Conservation (phyloP, 2,113 vertebrate genomes). For the Sander lucioperca region DNA sequence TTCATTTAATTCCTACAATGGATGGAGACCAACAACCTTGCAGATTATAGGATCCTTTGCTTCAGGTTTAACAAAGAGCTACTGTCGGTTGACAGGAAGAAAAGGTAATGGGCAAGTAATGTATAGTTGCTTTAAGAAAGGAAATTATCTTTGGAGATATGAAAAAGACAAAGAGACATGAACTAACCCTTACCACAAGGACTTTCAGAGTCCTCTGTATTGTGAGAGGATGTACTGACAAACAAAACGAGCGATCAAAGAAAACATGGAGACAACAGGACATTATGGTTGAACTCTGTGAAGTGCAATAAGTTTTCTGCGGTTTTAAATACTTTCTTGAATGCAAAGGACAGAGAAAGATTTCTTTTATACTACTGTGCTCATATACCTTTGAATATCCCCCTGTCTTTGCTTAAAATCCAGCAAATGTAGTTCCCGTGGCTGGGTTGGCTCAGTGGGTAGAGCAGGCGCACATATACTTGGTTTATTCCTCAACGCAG, state of each 20-base stretch:
- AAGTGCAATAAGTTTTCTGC: not conserved
- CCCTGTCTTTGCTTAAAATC: too few relatives aligned
- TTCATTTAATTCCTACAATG: not conserved
- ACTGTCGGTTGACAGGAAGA: not conserved
- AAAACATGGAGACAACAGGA: not conserved
- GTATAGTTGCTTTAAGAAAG: not conserved
- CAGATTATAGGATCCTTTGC: too few relatives aligned
- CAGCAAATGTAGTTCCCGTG: too few relatives aligned
- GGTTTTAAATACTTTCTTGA: not conserved
- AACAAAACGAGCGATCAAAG: not conserved
- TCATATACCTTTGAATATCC: too few relatives aligned
- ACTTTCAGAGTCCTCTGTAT: too few relatives aligned
- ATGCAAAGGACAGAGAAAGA: not conserved
- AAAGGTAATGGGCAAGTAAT: not conserved
- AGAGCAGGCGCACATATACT: too few relatives aligned
- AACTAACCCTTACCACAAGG: not conserved
- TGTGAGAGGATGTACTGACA: not conserved
- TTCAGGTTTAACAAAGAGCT: not conserved
- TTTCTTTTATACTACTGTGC: too few relatives aligned
- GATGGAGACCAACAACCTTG: not conserved
- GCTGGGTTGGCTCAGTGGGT: too few relatives aligned
- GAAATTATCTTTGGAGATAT: not conserved
- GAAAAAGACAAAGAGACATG: not conserved
- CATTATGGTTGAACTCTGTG: not conserved
- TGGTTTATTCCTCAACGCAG: too few relatives aligned